Evolutionary conservation across 2,797 vertebrate genomes (phyloP).

Genomic region (Pseudochirops cupreus): DNA sequence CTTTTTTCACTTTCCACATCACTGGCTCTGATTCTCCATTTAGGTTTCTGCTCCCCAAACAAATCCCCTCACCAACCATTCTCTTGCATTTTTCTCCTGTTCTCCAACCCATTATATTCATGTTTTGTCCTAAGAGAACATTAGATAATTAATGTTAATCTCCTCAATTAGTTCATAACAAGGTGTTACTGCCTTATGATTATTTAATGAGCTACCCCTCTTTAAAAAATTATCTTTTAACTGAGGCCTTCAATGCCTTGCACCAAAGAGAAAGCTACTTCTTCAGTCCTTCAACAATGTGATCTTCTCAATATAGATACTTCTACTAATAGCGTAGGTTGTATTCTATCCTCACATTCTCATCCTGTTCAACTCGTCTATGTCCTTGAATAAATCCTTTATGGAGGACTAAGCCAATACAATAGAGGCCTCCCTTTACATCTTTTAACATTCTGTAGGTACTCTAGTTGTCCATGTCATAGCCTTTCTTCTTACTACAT

Average conservation of each 20-base stretch:
- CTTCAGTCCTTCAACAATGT: not conserved
- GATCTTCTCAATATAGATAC: not conserved
- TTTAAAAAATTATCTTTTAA: not conserved
- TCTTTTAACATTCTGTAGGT: not conserved
- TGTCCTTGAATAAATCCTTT: not conserved
- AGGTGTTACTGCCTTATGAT: not conserved
- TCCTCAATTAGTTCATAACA: not conserved
- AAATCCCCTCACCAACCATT: not conserved
- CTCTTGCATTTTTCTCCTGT: not conserved
- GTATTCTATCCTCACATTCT: not conserved
- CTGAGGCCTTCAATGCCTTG: not conserved
- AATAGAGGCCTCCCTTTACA: not conserved
- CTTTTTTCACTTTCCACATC: not conserved
- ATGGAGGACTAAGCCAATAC: not conserved
- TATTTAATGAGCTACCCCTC: not conserved
- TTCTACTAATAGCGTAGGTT: not conserved
- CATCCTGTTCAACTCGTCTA: not conserved
- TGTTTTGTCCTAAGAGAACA: not conserved
- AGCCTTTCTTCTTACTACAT: not conserved
- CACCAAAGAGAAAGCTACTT: not conserved
- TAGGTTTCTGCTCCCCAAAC: not conserved
- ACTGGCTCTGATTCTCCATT: not conserved
- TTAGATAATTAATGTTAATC: not conserved
- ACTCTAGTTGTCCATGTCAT: not conserved
- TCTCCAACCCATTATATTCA: not conserved